phyloP scores from a whole-genome alignment of 2,888 invertebrate species.

The Parochlus steinenii region DNA sequence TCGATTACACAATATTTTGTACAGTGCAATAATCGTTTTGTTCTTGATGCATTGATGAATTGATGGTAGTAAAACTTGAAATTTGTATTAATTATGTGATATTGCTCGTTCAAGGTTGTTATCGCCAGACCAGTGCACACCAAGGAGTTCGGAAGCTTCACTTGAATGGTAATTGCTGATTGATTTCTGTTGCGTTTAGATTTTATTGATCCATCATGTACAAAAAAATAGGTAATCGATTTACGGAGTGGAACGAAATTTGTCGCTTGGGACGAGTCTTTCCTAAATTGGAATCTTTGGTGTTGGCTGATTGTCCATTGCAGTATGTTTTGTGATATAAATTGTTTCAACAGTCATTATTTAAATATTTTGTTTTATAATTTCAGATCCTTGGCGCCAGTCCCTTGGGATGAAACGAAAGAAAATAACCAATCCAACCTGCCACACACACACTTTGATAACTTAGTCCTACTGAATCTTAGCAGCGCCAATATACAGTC shows the following conservation, averaged over 20 bases:
- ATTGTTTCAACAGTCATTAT: not conserved
- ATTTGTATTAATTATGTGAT: not conserved
- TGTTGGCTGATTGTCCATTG: slow-evolving; percentile 75
- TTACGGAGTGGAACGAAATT: slow-evolving; percentile 72
- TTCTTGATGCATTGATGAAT: not conserved
- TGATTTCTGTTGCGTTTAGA: no score
- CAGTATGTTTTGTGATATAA: slow-evolving; percentile 29
- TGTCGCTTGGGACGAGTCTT: slow-evolving; percentile 71
- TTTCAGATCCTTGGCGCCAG: slow-evolving; percentile 6
- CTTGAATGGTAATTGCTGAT: slow-evolving; percentile 73
- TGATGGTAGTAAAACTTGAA: not conserved
- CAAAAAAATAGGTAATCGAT: no score
- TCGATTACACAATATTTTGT: no score
- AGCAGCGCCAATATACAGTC: slow-evolving; percentile 67
- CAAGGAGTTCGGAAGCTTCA: slow-evolving; percentile 59
- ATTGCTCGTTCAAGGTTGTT: slow-evolving; percentile 6
- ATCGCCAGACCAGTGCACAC: slow-evolving; percentile 33
- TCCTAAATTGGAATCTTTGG: slow-evolving; percentile 67
- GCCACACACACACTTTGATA: no score
- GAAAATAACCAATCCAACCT: no score
- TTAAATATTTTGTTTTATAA: not conserved
- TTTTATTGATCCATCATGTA: no score
- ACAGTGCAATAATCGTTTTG: not conserved
- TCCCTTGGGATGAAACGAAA: slow-evolving; percentile 2
- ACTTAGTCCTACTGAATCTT: slow-evolving; percentile 63